These are phyloP conservation scores for Strongylocentrotus purpuratus DNA, from an alignment of 35 echinoderm and acorn worm genomes.

Conservation along the genomic window DNA sequence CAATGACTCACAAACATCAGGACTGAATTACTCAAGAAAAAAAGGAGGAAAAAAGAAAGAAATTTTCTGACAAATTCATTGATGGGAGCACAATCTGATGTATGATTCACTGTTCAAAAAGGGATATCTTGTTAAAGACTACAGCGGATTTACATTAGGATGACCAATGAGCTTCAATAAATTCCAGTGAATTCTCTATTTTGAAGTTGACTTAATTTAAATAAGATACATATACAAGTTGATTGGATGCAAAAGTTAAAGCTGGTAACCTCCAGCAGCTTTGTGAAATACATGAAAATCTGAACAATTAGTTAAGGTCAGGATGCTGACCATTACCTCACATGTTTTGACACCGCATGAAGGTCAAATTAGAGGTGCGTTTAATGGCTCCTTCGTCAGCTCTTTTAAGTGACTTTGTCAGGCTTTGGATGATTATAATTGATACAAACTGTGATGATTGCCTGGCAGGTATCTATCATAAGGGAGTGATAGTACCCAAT, in stretches of 20 bases:
- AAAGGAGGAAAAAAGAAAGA: not conserved
- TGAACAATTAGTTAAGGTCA: not conserved
- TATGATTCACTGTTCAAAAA: not conserved
- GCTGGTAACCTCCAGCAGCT: not conserved
- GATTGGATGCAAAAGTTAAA: not conserved
- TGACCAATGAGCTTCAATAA: not conserved
- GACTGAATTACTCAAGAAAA: slow-evolving; percentile 14
- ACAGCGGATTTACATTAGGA: not conserved
- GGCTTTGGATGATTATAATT: not conserved
- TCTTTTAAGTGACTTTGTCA: not conserved
- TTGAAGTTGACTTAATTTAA: not conserved
- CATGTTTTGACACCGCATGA: not conserved
- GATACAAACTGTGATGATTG: not conserved
- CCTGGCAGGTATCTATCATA: not conserved
- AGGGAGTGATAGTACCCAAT: not conserved
- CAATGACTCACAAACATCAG: slow-evolving; percentile 16
- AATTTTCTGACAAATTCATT: slow-evolving; percentile 14
- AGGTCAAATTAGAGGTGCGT: not conserved
- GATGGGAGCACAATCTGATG: slow-evolving; percentile 1
- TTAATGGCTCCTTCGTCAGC: not conserved
- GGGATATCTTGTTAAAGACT: not conserved
- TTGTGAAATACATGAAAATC: not conserved
- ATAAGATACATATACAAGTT: not conserved
- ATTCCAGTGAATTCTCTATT: not conserved
- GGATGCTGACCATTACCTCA: not conserved